These are phyloP conservation scores for Ophonus ardosiacus DNA, from an alignment of 2,888 invertebrate genomes.

Conservation along the genomic window DNA sequence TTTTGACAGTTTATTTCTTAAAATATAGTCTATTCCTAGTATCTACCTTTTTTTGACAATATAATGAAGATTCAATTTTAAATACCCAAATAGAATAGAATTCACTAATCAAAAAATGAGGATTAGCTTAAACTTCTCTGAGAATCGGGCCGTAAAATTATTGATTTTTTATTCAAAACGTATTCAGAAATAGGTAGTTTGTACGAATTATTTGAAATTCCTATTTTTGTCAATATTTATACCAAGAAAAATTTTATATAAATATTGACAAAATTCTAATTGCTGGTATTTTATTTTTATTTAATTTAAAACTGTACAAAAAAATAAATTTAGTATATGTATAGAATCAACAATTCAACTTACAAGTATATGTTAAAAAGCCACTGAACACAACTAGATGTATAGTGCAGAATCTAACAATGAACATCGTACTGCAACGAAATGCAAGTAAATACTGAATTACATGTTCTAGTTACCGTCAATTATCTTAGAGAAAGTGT, in stretches of 20 bases:
- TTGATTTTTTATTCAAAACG: not conserved
- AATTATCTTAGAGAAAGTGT: constrained; percentile 56
- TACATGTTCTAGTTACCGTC: constrained; percentile 37
- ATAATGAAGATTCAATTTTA: no score
- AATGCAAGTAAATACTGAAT: constrained; percentile 47
- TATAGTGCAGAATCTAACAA: constrained; percentile 49
- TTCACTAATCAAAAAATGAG: no score
- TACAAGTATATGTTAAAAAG: constrained; percentile 41
- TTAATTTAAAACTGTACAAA: not conserved
- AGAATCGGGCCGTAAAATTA: no score
- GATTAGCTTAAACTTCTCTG: no score
- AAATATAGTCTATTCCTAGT: no score
- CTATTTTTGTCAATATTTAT: constrained; percentile 23
- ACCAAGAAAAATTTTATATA: constrained; percentile 7
- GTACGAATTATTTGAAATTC: not conserved
- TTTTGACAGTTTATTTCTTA: no score
- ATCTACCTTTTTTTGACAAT: no score
- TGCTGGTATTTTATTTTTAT: not conserved
- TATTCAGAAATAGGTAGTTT: not conserved
- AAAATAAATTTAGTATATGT: not conserved
- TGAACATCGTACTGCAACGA: constrained; percentile 51
- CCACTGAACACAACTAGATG: constrained; percentile 49
- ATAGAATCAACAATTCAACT: constrained; percentile 27
- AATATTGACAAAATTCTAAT: constrained; percentile 18
- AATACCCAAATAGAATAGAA: no score